Conservation (phyloP, 2,888 invertebrate species). For the Anaspis maculata region DNA sequence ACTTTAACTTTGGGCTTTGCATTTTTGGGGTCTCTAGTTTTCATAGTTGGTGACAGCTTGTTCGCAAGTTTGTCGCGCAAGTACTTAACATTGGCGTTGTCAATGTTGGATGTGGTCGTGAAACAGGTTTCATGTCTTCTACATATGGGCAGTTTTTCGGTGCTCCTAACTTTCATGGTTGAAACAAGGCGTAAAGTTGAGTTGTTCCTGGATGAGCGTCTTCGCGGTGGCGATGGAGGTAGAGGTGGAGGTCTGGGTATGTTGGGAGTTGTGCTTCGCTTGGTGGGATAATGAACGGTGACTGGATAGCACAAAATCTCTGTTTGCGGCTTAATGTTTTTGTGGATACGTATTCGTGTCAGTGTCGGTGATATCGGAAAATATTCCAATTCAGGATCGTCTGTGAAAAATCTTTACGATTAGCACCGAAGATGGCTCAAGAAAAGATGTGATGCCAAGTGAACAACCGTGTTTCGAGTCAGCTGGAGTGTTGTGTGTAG, state of each 20-base stretch:
- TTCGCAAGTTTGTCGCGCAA: constrained; percentile 54
- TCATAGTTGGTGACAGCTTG: constrained; percentile 44
- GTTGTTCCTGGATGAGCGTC: constrained; percentile 67
- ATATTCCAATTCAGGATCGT: constrained; percentile 71
- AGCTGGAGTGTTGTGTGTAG: no score
- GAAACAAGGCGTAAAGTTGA: constrained; percentile 59
- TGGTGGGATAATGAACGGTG: constrained; percentile 43
- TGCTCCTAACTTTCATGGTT: constrained; percentile 42
- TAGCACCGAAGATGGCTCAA: constrained; percentile 3
- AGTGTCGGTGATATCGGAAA: constrained; percentile 73
- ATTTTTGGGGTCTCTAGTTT: constrained; percentile 30
- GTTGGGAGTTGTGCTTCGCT: constrained; percentile 47
- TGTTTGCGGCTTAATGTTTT: constrained; percentile 46
- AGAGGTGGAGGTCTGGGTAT: constrained; percentile 27
- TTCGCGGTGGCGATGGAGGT: constrained; percentile 63
- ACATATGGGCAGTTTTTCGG: constrained; percentile 30
- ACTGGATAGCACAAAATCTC: constrained; percentile 58
- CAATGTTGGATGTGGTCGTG: constrained; percentile 29
- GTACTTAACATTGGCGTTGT: constrained; percentile 51
- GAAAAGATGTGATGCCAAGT: constrained; percentile 2
- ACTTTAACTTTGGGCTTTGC: constrained; percentile 31
- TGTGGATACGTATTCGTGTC: constrained; percentile 71
- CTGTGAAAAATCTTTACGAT: constrained; percentile 49
- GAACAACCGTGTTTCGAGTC: no score
- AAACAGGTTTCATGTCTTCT: constrained; percentile 48